phyloP scores from a whole-genome alignment of 2,113 vertebrate species.

The Calyptommatus sinebrachiatus region DNA sequence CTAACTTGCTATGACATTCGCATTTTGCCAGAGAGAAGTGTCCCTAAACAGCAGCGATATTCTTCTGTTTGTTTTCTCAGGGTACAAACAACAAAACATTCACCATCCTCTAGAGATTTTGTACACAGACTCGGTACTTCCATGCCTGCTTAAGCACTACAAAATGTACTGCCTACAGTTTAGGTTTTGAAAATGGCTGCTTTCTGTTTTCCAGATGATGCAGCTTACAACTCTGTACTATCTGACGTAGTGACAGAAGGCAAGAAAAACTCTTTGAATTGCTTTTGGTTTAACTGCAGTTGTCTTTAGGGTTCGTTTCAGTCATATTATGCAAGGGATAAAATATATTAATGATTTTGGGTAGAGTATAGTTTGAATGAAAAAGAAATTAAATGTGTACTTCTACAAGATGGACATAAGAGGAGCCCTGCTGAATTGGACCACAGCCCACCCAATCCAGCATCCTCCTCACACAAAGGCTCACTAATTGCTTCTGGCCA shows the following conservation, averaged over 20 bases:
- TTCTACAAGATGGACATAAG: no score
- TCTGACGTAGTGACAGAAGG: not conserved
- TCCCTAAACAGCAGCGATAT: not conserved
- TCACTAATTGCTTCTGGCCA: no score
- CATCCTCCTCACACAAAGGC: no score
- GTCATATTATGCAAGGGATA: no score
- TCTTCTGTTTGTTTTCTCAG: not conserved
- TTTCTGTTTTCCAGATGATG: not conserved
- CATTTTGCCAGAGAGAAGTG: constrained; percentile 6
- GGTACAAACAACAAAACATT: not conserved
- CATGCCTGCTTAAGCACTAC: not conserved
- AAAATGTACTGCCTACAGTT: not conserved
- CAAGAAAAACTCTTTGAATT: no score
- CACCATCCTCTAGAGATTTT: not conserved
- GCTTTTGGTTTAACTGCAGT: no score
- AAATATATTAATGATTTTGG: no score
- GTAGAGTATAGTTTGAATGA: no score
- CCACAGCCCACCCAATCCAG: no score
- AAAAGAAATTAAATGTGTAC: no score
- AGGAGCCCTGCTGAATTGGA: no score
- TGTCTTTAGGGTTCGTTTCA: no score
- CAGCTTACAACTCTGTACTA: not conserved
- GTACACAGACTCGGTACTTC: not conserved
- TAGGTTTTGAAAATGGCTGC: not conserved
- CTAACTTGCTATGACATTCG: not conserved